Evolutionary conservation across 2,888 invertebrate species (phyloP), one percentile per base, ranked within the genome.

Genomic region (Brachyptera risi): DNA sequence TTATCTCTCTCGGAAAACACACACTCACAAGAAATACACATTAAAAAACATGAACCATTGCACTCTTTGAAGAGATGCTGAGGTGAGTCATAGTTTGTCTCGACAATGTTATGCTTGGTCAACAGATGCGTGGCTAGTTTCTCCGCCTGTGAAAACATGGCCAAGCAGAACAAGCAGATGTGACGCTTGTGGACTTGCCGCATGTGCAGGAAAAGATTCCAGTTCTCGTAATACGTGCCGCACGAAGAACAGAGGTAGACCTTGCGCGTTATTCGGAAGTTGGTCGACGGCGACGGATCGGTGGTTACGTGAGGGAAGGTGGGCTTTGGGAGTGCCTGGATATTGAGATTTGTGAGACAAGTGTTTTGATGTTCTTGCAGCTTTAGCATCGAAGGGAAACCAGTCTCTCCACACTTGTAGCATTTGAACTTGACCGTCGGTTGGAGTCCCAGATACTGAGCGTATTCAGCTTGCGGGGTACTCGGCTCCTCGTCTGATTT

Each of bases 161-260:
- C 88, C 65, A 91, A 79, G 73, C 92, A 92, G 75, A 88, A 90
- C 57, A 92, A 77, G 73, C 92, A 93, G 68, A 91, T 87, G 71
- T 87, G 88, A 58, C 90, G 82, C 68, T 86, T 85, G 73, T 93
- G 92, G 61, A 86, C 83, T 71, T 91, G 90, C 58, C 88, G 81
- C 85, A 92, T 91, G 69, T 92, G 92, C 49, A 90, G 75, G 72
- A 91, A 92, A 63, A 92, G 79, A 75, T 90, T 89, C 89, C 90
- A 91, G 70, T 89, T 88, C 74, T 91, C 90, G 76, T 90, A 91
- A 71, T 90, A 90, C 11, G 87, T 89, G 47, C 86, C 87, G 73
- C 92, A 92, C 0, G 88, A 87, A 13, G 89, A 87, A 73, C 92
- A 92, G 57, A 90, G 76, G 73, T 88, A 92, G 63, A 90, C 88